Percentiles rank a stretch among this genome's conserved stretches.
Evolutionary conservation across 2,797 vertebrate species (phyloP).

Genomic region (Argentina silus): DNA sequence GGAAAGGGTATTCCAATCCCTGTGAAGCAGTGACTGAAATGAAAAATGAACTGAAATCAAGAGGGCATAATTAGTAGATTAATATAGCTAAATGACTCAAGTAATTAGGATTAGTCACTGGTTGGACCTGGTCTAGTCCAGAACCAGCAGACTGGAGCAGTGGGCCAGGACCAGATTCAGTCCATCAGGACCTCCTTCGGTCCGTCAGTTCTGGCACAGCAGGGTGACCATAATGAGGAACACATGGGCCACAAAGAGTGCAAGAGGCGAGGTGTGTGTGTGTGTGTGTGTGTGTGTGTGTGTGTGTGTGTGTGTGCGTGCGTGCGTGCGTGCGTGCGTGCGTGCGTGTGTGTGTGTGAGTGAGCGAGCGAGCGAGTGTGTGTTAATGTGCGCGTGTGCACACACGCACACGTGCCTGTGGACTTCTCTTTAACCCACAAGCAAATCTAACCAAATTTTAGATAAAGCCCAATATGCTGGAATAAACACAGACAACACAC

Average conservation of each 20-base stretch:
- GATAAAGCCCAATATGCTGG: no score
- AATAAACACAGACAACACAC: no score
- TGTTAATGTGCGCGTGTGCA: not conserved
- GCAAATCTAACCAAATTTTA: no score
- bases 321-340: not conserved
- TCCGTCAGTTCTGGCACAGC: constrained; percentile 35
- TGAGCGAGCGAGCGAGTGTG: not conserved
- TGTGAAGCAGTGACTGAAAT: constrained; percentile 1
- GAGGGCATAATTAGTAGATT: constrained; percentile 2
- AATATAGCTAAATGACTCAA: constrained; percentile 3
- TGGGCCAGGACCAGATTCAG: constrained; percentile 36
- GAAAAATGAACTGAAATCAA: constrained; percentile 16
- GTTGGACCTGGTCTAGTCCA: constrained; percentile 30
- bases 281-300: not conserved
- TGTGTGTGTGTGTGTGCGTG: not conserved
- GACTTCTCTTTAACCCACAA: not conserved
- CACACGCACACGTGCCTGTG: not conserved
- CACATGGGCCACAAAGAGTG: constrained; percentile 45
- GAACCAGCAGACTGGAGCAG: constrained; percentile 21
- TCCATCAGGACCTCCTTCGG: constrained; percentile 16
- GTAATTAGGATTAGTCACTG: constrained; percentile 23
- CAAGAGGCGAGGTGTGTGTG: constrained; percentile 17
- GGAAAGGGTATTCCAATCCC: not conserved
- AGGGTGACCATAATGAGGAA: constrained; percentile 41
- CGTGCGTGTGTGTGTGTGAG: not conserved